Evolutionary conservation across 2,888 invertebrate species (phyloP).

Genomic region (Coelopa pilipes): DNA sequence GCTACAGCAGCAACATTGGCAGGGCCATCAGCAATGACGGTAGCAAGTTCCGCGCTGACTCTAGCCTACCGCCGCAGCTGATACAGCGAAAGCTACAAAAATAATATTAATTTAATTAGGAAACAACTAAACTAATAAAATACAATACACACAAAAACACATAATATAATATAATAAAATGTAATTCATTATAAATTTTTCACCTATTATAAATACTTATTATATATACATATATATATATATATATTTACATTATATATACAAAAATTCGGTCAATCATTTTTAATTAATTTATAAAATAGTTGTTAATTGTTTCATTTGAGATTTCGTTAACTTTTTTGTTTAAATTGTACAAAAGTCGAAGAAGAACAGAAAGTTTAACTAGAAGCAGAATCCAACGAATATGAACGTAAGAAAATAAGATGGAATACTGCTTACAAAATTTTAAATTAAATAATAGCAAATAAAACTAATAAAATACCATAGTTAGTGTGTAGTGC

Average conservation of each 20-base stretch:
- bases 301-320: neutral
- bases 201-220: conserved; percentile 32
- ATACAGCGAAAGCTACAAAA: conserved; percentile 65
- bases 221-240: conserved; percentile 11
- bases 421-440: conserved; percentile 18
- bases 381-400: neutral
- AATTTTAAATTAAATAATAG: conserved; percentile 6
- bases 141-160: conserved; percentile 15
- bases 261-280: neutral
- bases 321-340: conserved; percentile 9
- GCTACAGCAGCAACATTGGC: conserved; percentile 46
- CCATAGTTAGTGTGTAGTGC: too few species aligned
- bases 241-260: conserved; percentile 24
- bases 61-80: conserved; percentile 57
- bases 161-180: conserved; percentile 13
- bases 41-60: conserved; percentile 36
- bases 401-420: neutral
- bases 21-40: conserved; percentile 47
- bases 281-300: neutral
- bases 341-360: conserved; percentile 21
- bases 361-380: too few species aligned
- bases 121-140: conserved; percentile 3
- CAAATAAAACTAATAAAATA: neutral
- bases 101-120: conserved; percentile 58
- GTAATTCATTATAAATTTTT: conserved; percentile 33